Evolutionary conservation across 1,140 invertebrate genomes (phyloP), one percentile per base, ranked within the genome.

Genomic region (Penaeus vannamei): DNA sequence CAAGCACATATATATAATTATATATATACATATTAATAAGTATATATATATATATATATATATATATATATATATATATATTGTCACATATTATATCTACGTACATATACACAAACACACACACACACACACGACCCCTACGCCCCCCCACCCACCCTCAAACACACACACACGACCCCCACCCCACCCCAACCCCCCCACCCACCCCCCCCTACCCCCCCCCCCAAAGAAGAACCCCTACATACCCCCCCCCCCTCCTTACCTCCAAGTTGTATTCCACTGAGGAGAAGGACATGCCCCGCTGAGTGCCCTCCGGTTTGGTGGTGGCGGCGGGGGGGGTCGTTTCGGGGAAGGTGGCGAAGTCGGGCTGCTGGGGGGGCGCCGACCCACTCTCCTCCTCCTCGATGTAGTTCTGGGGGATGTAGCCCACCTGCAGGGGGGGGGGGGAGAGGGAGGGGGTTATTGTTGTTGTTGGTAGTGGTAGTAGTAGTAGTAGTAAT

Each of bases 381-480:
- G 23, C 10, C 32, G 36, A 69, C 22, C 32, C 42, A 10, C 59
- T 42, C 2, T 89, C 87, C 19, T 89, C 87, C 72, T 64, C 79
- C 60, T 89, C 87, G 12, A 89, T 85, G 60, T 89, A 89, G 87
- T 89, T 89, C 29, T 89, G 82, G 22, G 87, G 87, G 72, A 89
- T 89, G 87, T 76, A 89, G 36, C 87, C 87, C 32, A 89, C 87
- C 87, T 89, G 66, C 22, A 42, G 59, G 64, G 53, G 64, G 29
- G 36, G 12, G 29, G 20, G 26, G n/a, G 5, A 76, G 29, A 1
- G 17, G 14, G 19, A 8, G 8, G 22, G 10, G 14, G 12, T 72
- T 26, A 81, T 22, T 53, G 20, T 22, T 81, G 0, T 81, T 81
- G 26, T 46, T 19, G 36, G 4, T 42, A 2, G 4, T 42, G 1